Percentiles rank a stretch among this genome's conserved stretches.
These are phyloP conservation scores for Drosophila willistoni DNA, from an alignment of 1,140 invertebrate genomes.

Conservation along the genomic window DNA sequence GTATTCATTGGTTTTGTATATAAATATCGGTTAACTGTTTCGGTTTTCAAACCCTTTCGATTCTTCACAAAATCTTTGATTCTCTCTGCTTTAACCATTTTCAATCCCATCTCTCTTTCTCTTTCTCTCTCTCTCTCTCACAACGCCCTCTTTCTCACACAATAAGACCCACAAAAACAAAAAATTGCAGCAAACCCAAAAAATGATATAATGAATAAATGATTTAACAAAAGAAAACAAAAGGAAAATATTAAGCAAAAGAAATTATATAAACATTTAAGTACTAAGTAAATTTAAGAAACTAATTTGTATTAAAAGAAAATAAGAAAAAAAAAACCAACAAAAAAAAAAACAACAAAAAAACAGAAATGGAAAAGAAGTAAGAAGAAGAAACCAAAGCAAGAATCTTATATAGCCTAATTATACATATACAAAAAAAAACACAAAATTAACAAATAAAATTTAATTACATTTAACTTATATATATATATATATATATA, in stretches of 20 bases:
- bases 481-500: slow-evolving; percentile 46
- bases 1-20: neutral
- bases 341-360: neutral
- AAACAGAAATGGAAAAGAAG: neutral
- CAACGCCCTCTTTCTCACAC: slow-evolving; percentile 20
- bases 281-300: slow-evolving; percentile 18
- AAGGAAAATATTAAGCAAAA: slow-evolving; percentile 21
- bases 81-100: slow-evolving; percentile 1
- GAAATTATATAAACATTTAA: slow-evolving; percentile 26
- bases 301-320: slow-evolving; percentile 22
- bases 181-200: slow-evolving; percentile 18
- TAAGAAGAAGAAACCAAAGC: slow-evolving; percentile 1
- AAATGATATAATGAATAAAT: neutral
- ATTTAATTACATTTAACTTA: slow-evolving; percentile 24
- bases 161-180: slow-evolving; percentile 31
- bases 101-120: slow-evolving; percentile 23
- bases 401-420: slow-evolving; percentile 18
- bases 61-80: neutral
- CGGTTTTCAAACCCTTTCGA: neutral
- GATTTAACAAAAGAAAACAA: slow-evolving; percentile 7
- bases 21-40: neutral
- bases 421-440: slow-evolving; percentile 49
- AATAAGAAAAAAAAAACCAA: neutral
- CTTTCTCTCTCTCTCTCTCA: slow-evolving; percentile 5
- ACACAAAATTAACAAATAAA: slow-evolving; percentile 27